Percentiles rank a stretch among this genome's conserved stretches.
These are phyloP conservation scores for Delichon dasypus DNA, from an alignment of 2,797 vertebrate genomes.

Conservation along the genomic window DNA sequence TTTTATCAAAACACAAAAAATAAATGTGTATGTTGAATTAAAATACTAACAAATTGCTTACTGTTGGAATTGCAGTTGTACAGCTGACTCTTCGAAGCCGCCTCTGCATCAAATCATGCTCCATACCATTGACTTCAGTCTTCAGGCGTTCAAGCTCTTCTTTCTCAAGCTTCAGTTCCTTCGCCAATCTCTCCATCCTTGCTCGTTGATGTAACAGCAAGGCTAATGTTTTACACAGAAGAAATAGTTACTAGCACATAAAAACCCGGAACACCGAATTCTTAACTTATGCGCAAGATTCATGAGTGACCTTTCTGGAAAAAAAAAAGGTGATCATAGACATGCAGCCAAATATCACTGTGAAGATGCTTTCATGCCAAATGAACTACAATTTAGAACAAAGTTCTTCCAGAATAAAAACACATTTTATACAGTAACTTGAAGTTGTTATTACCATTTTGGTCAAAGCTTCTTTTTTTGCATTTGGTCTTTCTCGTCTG, in stretches of 20 bases:
- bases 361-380: conserved; percentile 58
- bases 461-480: conserved; percentile 53
- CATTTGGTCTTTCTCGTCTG: conserved; percentile 52
- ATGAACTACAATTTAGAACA: conserved; percentile 10
- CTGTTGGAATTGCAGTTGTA: conserved; percentile 90
- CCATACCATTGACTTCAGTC: conserved; percentile 94
- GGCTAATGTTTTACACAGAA: conserved; percentile 76
- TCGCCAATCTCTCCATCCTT: conserved; percentile 95
- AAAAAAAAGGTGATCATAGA: conserved; percentile 41
- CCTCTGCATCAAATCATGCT: conserved; percentile 95
- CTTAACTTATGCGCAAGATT: background rate
- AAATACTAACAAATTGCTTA: conserved; percentile 78
- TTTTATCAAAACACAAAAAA: background rate
- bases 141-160: conserved; percentile 94
- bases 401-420: conserved; percentile 35
- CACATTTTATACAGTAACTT: conserved; percentile 32
- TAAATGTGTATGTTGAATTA: background rate
- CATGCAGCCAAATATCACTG: conserved; percentile 47
- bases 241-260: conserved; percentile 60
- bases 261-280: background rate
- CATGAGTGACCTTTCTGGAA: conserved; percentile 35
- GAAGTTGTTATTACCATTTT: conserved; percentile 62
- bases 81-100: conserved; percentile 94
- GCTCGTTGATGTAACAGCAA: conserved; percentile 96
- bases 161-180: conserved; percentile 89